Conservation (phyloP, 23 tunicate genomes). For the Styela clava region DNA sequence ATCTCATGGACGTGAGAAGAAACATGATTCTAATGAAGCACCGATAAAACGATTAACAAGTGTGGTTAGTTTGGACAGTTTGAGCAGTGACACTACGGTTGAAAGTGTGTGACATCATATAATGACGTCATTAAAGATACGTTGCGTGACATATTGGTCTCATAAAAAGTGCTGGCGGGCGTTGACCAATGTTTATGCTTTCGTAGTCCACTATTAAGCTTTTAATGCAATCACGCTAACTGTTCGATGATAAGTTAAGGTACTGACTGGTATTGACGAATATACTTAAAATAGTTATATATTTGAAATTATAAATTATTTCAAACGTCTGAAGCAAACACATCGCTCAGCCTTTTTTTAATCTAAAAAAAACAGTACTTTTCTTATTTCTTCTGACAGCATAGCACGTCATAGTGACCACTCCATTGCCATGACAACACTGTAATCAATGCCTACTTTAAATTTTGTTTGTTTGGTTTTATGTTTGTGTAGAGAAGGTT, state of each 20-base stretch:
- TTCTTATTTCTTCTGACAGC: not conserved
- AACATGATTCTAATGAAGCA: constrained; percentile 18
- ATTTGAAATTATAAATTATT: too few relatives aligned
- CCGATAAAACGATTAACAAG: constrained; percentile 3
- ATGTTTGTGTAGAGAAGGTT: not conserved
- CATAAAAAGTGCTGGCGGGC: not conserved
- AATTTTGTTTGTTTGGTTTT: too few relatives aligned
- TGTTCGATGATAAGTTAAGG: not conserved
- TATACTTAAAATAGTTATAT: too few relatives aligned
- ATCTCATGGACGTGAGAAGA: not conserved
- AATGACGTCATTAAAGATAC: not conserved
- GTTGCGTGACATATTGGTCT: not conserved
- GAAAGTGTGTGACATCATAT: constrained; percentile 66
- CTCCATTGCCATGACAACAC: not conserved
- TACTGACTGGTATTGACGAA: too few relatives aligned
- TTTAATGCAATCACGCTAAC: not conserved
- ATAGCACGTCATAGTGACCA: not conserved
- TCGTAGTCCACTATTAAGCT: not conserved
- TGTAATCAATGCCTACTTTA: not conserved
- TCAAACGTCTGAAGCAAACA: not conserved
- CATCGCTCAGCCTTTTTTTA: not conserved
- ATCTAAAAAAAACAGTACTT: not conserved
- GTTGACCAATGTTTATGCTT: not conserved
- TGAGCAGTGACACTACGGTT: constrained; percentile 86
- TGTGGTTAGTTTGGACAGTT: constrained; percentile 58